phyloP scores from a whole-genome alignment of 1,140 invertebrate genomes.

The Psix sp. region DNA sequence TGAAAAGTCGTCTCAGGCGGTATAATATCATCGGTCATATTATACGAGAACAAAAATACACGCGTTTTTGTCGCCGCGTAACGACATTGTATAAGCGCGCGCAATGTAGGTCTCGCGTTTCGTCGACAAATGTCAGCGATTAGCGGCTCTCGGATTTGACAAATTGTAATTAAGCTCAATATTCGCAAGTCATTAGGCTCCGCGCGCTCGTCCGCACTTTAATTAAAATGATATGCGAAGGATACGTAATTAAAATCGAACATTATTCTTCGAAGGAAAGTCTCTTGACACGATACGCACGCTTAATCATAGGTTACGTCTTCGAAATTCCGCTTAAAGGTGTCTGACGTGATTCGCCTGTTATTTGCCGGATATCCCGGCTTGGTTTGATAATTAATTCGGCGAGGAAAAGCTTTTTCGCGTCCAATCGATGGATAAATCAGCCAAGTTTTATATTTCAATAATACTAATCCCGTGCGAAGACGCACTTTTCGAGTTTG shows the following conservation, averaged over 20 bases:
- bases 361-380: constrained; percentile 23
- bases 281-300: constrained; percentile 5
- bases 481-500: no score
- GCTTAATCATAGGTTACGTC: constrained; percentile 38
- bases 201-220: constrained; percentile 32
- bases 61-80: no score
- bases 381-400: constrained; percentile 13
- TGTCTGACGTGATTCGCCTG: constrained; percentile 38
- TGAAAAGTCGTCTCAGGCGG: constrained; percentile 29
- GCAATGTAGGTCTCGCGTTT: constrained; percentile 8
- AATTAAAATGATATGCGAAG: constrained; percentile 43
- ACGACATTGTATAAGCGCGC: constrained; percentile 14
- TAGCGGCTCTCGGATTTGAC: constrained; percentile 46
- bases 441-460: no score
- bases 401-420: no score
- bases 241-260: constrained; percentile 5
- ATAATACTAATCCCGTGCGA: no score
- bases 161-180: constrained; percentile 49
- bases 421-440: no score
- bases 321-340: constrained; percentile 37
- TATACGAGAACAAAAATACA: no score
- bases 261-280: constrained; percentile 32
- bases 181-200: constrained; percentile 44
- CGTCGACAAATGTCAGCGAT: constrained; percentile 33
- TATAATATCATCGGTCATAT: not conserved